These are phyloP conservation scores for Brachyptera putata DNA, from an alignment of 2,888 invertebrate species.

Conservation along the genomic window DNA sequence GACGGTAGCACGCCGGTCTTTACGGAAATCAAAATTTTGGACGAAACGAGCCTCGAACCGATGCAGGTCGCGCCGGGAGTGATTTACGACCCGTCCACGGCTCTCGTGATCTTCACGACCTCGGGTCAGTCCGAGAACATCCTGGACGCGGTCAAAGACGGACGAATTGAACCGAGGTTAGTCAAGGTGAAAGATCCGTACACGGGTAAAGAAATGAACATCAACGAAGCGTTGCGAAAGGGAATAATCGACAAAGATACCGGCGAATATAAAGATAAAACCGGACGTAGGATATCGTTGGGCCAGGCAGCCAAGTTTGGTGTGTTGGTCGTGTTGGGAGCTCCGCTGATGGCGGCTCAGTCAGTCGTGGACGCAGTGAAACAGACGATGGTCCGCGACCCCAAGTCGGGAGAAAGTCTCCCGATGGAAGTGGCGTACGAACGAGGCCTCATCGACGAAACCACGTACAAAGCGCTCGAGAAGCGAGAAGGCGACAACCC, in stretches of 20 bases:
- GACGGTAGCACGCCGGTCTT: slow-evolving; percentile 48
- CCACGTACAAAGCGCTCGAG: slow-evolving; percentile 22
- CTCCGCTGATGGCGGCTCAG: slow-evolving; percentile 67
- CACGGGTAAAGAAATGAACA: slow-evolving; percentile 60
- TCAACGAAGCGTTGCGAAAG: slow-evolving; percentile 70
- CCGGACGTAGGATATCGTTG: slow-evolving; percentile 62
- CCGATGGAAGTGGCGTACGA: slow-evolving; percentile 77
- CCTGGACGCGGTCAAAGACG: slow-evolving; percentile 70
- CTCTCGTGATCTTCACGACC: slow-evolving; percentile 67
- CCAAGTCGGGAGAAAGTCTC: slow-evolving; percentile 72
- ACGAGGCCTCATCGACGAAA: slow-evolving; percentile 61
- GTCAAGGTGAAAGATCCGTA: slow-evolving; percentile 68
- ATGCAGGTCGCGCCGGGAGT: slow-evolving; percentile 67
- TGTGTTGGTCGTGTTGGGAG: slow-evolving; percentile 67
- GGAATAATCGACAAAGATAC: slow-evolving; percentile 70
- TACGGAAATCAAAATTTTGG: slow-evolving; percentile 49
- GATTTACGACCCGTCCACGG: slow-evolving; percentile 74
- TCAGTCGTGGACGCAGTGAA: slow-evolving; percentile 62
- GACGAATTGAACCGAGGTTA: slow-evolving; percentile 62
- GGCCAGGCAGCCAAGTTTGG: slow-evolving; percentile 74
- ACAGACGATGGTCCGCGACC: slow-evolving; percentile 59
- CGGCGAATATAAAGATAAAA: slow-evolving; percentile 62
- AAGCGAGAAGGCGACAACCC: slow-evolving; percentile 26
- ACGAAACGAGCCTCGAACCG: slow-evolving; percentile 52
- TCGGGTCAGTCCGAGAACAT: slow-evolving; percentile 67